These are phyloP conservation scores for Brenthis hecate DNA, from an alignment of 2,888 invertebrate species.

Conservation along the genomic window DNA sequence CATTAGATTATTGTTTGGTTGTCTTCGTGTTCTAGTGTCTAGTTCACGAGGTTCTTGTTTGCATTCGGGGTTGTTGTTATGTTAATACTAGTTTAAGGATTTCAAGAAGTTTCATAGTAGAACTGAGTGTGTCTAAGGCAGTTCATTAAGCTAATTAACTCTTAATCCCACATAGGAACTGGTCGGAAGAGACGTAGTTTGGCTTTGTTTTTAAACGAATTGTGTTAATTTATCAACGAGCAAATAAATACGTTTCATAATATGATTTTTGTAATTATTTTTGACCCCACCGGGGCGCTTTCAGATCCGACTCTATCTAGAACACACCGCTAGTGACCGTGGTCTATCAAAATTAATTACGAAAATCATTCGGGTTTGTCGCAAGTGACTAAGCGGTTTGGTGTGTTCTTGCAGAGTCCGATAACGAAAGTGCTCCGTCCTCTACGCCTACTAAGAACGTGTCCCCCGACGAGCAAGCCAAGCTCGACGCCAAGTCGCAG, in stretches of 20 bases:
- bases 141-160: slow-evolving; percentile 72
- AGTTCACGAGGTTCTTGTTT: slow-evolving; percentile 55
- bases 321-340: slow-evolving; percentile 68
- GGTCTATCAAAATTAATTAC: slow-evolving; percentile 79
- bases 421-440: slow-evolving; percentile 87
- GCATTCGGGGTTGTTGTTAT: slow-evolving; percentile 76
- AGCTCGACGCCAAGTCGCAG: slow-evolving; percentile 80
- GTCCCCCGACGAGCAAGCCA: slow-evolving; percentile 56
- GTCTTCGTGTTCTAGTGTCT: slow-evolving; percentile 5
- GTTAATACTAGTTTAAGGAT: slow-evolving; percentile 76
- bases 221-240: slow-evolving; percentile 80
- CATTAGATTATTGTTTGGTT: slow-evolving; percentile 9
- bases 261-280: slow-evolving; percentile 82
- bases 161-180: slow-evolving; percentile 67
- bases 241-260: slow-evolving; percentile 81
- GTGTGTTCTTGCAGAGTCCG: slow-evolving; percentile 91
- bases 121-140: slow-evolving; percentile 63
- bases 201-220: slow-evolving; percentile 78
- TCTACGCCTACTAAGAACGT: slow-evolving; percentile 80
- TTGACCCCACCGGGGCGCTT: slow-evolving; percentile 71
- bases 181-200: slow-evolving; percentile 68
- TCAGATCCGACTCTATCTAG: slow-evolving; percentile 62
- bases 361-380: slow-evolving; percentile 62
- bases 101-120: slow-evolving; percentile 67
- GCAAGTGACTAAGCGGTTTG: slow-evolving; percentile 61